Evolutionary conservation across 2,113 vertebrate genomes (phyloP), one percentile per base, ranked within the genome.

Genomic region (Nothobranchius kuhntae): DNA sequence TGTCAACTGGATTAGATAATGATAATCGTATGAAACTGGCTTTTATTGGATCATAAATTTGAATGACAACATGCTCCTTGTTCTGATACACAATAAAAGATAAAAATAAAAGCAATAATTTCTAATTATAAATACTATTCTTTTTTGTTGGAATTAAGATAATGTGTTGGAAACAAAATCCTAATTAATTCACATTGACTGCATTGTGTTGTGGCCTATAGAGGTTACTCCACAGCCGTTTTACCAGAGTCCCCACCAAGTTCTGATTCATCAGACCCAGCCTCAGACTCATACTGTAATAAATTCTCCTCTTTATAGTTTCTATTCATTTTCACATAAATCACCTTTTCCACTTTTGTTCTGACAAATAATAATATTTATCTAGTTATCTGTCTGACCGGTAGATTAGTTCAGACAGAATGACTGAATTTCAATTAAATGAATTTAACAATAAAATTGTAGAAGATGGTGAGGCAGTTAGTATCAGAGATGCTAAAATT

Each of bases 131-230:
- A 38, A 54, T 30, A 10, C 2, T 9, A 5, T 13, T 26, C 13
- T 54, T 35, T 54, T 35, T 2, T 3, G 42, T 21, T 21, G 8
- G 8, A 9, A 44, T 44, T 10, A 2, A 9, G 11, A 44, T 44
- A 44, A 1, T 44, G 3, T 7, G 42, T 44, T 9, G 8, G 11
- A 44, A 44, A 44, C 8, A 44, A 44, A 44, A 10, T 46, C 60
- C 60, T 56, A 15, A 47, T 36, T 50, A 48, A 59, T 59, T 61
- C 63, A 26, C 56, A 55, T 52, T 54, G n/a, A 53, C 35, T 51
- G 48, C 54, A 10, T 13, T 63, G 26, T 26, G 42, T 48, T 68
- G n/a, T 72, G 52, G 47, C 51, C 55, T n/a, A 30, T 21, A 21
- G 40, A n/a, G 35, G 59, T 48, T 65, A 38, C 54, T 30, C 53